Percentiles rank a stretch among this genome's conserved stretches.
These are phyloP conservation scores for Diphyllodes magnificus DNA, from an alignment of 2,113 vertebrate genomes.

Conservation along the genomic window DNA sequence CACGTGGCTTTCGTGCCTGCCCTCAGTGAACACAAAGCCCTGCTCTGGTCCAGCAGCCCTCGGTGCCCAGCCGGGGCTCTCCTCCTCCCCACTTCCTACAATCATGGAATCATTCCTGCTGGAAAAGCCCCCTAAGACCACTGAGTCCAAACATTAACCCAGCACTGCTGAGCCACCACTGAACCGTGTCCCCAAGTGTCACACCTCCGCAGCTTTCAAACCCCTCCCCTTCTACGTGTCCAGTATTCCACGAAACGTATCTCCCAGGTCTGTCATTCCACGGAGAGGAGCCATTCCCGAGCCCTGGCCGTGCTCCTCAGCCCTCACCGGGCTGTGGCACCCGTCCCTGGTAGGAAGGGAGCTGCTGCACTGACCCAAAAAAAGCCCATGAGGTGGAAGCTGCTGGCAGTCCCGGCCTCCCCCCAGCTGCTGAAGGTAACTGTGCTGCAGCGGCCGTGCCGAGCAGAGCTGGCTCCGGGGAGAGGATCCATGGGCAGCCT, in stretches of 20 bases:
- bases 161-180: not conserved
- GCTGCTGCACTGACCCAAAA: not conserved
- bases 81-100: not conserved
- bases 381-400: not conserved
- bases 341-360: not conserved
- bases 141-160: not conserved
- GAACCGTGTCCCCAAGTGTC: not conserved
- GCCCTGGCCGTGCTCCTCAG: not conserved
- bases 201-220: not conserved
- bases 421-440: not conserved
- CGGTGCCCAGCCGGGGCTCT: not conserved
- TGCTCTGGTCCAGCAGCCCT: not conserved
- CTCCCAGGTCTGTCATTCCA: not conserved
- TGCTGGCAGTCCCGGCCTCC: not conserved
- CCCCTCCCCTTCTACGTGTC: not conserved
- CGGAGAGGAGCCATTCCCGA: not conserved
- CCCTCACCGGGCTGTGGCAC: not conserved
- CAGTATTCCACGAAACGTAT: rapidly evolving
- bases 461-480: not conserved
- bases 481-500: not conserved
- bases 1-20: not conserved
- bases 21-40: not conserved
- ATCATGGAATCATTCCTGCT: not conserved
- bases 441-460: not conserved
- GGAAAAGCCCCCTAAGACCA: not conserved